Evolutionary conservation across 2,113 vertebrate species (phyloP).

Genomic region (human (Homo sapiens)): GRCh38 chr15:91045501-91046000

Average conservation of each 20-base stretch:
- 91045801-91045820: not conserved
- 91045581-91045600: not conserved
- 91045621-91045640: not conserved
- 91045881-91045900: too few species aligned
- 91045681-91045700: not conserved
- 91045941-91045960: too few species aligned
- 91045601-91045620: not conserved
- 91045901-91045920: too few species aligned
- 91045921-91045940: too few species aligned
- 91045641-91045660: not conserved
- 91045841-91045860: accelerated
- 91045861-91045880: too few species aligned
- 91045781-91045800: accelerated
- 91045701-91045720: not conserved
- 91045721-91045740: not conserved
- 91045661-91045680: not conserved
- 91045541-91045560: not conserved
- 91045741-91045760: not conserved
- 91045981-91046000: too few species aligned
- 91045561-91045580: not conserved
- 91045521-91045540: not conserved
- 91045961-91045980: too few species aligned
- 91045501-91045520: too few species aligned
- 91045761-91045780: not conserved
- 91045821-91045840: not conserved